Base-by-base conservation (phyloP, 2,113 vertebrate species). In the Archocentrus centrarchus region DNA sequence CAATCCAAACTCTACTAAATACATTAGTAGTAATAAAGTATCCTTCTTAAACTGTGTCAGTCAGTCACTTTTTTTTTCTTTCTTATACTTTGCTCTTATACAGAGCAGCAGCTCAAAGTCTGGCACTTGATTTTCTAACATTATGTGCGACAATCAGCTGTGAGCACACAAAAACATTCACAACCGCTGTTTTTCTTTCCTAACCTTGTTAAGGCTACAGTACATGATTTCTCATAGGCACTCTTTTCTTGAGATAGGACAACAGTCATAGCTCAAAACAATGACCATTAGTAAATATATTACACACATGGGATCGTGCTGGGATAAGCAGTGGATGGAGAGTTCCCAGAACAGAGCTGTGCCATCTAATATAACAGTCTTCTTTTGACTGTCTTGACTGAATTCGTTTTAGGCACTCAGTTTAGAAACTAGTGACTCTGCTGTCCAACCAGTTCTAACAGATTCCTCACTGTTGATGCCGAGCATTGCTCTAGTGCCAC, bases 81-180 rank as follows among this genome's bases (percentile, higher is more conserved):
- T 44, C 81, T 88, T 14, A 62, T 73, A 47, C 15, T 77, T 77
- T 80, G 80, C 64, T 87, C 80, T 73, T n/a, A 27, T 75, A 88
- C 55, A 92, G 79, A 92, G 76, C 90, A 92, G 85, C 86, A 86
- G 87, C 79, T 93, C 73, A 70, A 91, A 41, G 85, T 83, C 88
- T 92, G 91, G 93, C 90, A 94, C 93, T 93, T 92, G 55, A 80
- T 81, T 75, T 80, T 83, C 81, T 89, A 88, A 91, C 82, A 88
- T 59, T 58, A 81, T 81, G 32, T 81, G 70, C 59, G 24, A 85
- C 7, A 53, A 79, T 84, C 27, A 35, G 66, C 41, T 86, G 59
- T 82, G 79, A 79, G 80, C 79, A 73, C 79, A 90, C 57, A 75
- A 75, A 87, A 90, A 90, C 85, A 87, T 83, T 93, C 79, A 87